phyloP scores from a whole-genome alignment of 2,113 vertebrate genomes.

The Pseudorasbora parva region DNA sequence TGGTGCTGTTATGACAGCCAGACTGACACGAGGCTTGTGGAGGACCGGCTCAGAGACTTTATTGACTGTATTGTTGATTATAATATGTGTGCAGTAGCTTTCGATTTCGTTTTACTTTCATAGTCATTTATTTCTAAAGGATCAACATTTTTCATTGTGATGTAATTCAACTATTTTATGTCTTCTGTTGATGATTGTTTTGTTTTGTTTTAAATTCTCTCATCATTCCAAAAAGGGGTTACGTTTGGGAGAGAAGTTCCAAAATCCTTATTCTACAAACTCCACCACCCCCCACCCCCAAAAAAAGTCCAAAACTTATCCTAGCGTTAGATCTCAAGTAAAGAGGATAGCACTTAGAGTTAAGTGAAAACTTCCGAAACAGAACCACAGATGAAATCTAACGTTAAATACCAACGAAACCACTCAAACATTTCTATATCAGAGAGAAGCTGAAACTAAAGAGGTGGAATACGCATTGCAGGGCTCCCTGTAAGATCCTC shows the following conservation, averaged over 20 bases:
- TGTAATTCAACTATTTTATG: slow-evolving; percentile 63
- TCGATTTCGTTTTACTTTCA: slow-evolving; percentile 69
- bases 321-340: background rate
- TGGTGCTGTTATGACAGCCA: slow-evolving; percentile 50
- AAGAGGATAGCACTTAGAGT: slow-evolving; percentile 50
- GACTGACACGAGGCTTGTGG: slow-evolving; percentile 35
- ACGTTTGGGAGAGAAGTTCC: slow-evolving; percentile 69
- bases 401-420: slow-evolving; percentile 16
- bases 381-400: slow-evolving; percentile 28
- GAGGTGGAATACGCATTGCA: slow-evolving; percentile 28
- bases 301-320: background rate
- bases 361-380: slow-evolving; percentile 23
- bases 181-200: slow-evolving; percentile 60
- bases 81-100: slow-evolving; percentile 75
- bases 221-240: slow-evolving; percentile 74
- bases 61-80: slow-evolving; percentile 63
- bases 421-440: background rate
- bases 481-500: slow-evolving; percentile 49
- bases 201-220: slow-evolving; percentile 62
- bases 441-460: slow-evolving; percentile 43
- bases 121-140: slow-evolving; percentile 68
- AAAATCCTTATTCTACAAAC: slow-evolving; percentile 48
- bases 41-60: slow-evolving; percentile 52
- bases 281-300: too few relatives aligned
- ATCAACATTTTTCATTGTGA: slow-evolving; percentile 72